Conservation (phyloP, 2,113 vertebrate genomes). For the Ctenomys sociabilis region DNA sequence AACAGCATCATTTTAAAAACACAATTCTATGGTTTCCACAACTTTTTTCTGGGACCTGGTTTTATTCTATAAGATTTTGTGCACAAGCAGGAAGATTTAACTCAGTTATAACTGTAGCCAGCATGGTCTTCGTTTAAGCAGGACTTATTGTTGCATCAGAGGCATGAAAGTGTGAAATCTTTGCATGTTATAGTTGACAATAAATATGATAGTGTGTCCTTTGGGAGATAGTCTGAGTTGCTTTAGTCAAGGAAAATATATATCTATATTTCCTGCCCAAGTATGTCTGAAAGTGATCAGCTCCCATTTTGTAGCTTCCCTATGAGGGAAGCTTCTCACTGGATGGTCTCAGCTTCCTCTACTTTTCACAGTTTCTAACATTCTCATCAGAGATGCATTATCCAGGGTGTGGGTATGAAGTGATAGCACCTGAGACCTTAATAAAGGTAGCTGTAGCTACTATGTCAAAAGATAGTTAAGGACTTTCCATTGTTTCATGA, state of each 20-base stretch:
- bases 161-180: not conserved
- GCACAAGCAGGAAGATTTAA: not conserved
- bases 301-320: not conserved
- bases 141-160: not conserved
- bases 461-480: not conserved
- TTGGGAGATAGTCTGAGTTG: constrained; percentile 6
- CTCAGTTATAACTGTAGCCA: not conserved
- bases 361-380: not conserved
- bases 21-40: not conserved
- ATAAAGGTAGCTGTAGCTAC: not conserved
- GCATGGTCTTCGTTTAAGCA: constrained; percentile 14
- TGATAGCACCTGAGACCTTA: not conserved
- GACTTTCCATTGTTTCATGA: not conserved
- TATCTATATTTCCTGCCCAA: not conserved
- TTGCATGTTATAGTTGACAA: not conserved
- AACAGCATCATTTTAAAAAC: not conserved
- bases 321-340: not conserved
- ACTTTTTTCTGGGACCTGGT: not conserved
- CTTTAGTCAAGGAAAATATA: not conserved
- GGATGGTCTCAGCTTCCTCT: not conserved
- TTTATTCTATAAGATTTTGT: not conserved
- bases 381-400: not conserved
- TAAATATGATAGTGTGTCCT: not conserved
- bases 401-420: not conserved
- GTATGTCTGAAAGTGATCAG: not conserved